phyloP scores from a whole-genome alignment of 1,140 invertebrate species.

The Cephus cinctus region DNA sequence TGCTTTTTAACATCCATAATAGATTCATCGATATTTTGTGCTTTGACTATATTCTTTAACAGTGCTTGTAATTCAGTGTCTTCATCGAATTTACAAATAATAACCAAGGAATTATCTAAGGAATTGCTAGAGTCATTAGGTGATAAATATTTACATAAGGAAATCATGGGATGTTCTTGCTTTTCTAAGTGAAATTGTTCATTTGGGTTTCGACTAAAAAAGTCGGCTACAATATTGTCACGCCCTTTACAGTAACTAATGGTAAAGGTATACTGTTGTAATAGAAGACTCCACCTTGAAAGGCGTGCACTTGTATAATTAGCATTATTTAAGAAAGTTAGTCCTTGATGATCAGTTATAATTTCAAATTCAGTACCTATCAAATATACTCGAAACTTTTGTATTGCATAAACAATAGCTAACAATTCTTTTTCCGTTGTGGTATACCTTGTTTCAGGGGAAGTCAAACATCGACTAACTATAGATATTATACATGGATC shows the following conservation, averaged over 20 bases:
- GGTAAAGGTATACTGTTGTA: slow-evolving; percentile 7
- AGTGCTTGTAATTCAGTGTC: no score
- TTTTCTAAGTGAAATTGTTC: no score
- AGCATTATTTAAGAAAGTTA: slow-evolving; percentile 1
- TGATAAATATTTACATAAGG: no score
- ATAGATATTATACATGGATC: slow-evolving; percentile 7
- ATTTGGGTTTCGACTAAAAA: slow-evolving; percentile 4
- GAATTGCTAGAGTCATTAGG: no score
- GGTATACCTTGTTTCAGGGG: background rate
- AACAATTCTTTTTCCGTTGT: slow-evolving; percentile 9
- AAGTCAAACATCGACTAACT: background rate
- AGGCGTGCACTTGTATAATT: background rate
- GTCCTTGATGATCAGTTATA: slow-evolving; percentile 4
- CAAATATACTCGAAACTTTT: background rate
- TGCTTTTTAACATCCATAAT: no score
- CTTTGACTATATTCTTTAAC: no score
- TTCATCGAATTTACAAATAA: no score
- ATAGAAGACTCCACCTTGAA: background rate
- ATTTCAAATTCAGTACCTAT: background rate
- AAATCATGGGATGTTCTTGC: no score
- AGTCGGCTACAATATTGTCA: slow-evolving; percentile 8
- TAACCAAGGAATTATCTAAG: no score
- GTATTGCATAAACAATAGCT: slow-evolving; percentile 1
- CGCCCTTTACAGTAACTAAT: background rate
- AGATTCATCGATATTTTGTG: no score